Percentiles rank a stretch among this genome's conserved stretches.
phyloP scores from a whole-genome alignment of 2,797 vertebrate genomes.

The Coracias cyanogaster region DNA sequence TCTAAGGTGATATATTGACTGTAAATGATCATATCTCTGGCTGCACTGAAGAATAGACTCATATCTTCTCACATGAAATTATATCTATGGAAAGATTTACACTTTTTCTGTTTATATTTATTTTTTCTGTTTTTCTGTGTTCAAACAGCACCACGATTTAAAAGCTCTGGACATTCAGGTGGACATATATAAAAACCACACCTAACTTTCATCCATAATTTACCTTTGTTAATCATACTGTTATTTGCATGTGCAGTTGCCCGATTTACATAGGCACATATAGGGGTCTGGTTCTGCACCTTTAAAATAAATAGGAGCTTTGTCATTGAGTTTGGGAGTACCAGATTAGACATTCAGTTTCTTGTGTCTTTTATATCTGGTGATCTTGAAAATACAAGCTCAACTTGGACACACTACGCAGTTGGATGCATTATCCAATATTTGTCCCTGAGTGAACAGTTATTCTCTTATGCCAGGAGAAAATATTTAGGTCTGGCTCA shows the following conservation, averaged over 20 bases:
- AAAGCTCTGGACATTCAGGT: background rate
- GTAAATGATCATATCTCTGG: background rate
- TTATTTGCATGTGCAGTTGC: background rate
- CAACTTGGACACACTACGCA: background rate
- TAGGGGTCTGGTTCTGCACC: background rate
- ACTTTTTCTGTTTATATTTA: background rate
- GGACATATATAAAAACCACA: background rate
- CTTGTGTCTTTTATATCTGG: background rate
- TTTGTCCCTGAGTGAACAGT: background rate
- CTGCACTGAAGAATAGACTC: background rate
- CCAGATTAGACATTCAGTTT: background rate
- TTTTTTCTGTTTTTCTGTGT: background rate
- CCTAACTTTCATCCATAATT: background rate
- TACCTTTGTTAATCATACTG: background rate
- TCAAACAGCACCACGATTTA: background rate
- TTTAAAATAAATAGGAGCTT: background rate
- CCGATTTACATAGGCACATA: background rate
- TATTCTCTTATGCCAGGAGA: background rate
- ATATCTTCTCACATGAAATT: background rate
- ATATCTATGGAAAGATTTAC: background rate
- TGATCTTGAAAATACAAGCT: slow-evolving; percentile 20
- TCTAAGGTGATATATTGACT: background rate
- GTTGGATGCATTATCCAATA: background rate
- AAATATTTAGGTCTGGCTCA: background rate
- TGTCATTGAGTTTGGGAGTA: background rate